Base-by-base conservation (phyloP, 2,113 vertebrate genomes). In the Donacobius atricapilla region DNA sequence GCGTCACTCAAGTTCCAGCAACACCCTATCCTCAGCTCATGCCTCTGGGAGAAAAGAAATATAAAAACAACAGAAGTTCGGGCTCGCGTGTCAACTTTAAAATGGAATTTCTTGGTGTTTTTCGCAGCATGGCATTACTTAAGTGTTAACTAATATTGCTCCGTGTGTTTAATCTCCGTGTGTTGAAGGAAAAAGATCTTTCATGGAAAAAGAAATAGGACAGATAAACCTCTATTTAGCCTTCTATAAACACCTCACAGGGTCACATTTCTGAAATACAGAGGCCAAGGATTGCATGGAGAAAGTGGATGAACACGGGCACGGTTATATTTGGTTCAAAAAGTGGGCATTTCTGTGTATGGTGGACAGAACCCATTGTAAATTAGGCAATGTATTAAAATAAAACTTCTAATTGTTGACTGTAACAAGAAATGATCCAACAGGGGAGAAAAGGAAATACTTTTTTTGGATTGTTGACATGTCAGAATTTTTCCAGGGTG, bases 221-320 rank as follows among this genome's bases (percentile, higher is more conserved):
- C 90, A 96, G 93, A 96, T 97, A 96, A 96, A 96, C 48, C 90
- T 96, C 89, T 94, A 94, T 94, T 95, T 95, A 95, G 93, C 83
- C 40, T 95, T 95, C 93, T 93, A 90, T 95, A 96, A 97, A 97
- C 94, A 96, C 88, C 72, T 90, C 76, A 47, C 57, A 42, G 86
- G 72, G 93, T 90, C 88, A 83, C 60, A 13, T 94, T 96, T 96
- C 95, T 94, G 37, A 94, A 95, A 78, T 31, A 27, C 54, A 71
- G 50, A 86, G 79, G 85, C 90, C 60, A 90, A 90, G 64, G 84
- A 69, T 20, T 94, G 80, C 60, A 37, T 50, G 70, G 66, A 76
- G 40, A 77, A 84, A 87, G 63, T 13, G 27, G 70, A 70, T n/a
- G 90, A 91, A 27, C 68, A 44, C 0, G 5, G 40, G 31, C 66